These are phyloP conservation scores for Tetheella fluctuosa DNA, from an alignment of 2,888 invertebrate species.

Conservation along the genomic window DNA sequence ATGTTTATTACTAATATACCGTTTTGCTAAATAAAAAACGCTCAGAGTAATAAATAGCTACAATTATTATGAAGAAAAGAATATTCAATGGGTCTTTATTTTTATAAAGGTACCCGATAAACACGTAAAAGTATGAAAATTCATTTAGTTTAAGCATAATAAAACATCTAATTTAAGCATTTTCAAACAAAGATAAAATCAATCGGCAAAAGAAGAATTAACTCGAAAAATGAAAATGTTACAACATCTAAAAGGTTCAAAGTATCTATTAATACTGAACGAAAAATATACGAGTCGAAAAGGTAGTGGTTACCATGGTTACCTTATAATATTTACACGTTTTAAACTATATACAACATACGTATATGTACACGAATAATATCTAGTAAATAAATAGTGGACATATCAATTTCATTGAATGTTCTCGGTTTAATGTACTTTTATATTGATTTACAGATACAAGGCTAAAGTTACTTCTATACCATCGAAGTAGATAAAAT, in stretches of 20 bases:
- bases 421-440: conserved; percentile 63
- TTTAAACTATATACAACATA: conserved; percentile 73
- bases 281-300: conserved; percentile 52
- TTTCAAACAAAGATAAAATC: conserved; percentile 30
- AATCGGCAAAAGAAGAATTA: conserved; percentile 20
- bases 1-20: conserved; percentile 13
- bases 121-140: neutral
- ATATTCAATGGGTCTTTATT: conserved; percentile 1
- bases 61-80: conserved; percentile 4
- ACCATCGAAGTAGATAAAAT: conserved; percentile 45
- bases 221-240: conserved; percentile 20
- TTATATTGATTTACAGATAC: conserved; percentile 55
- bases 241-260: conserved; percentile 58
- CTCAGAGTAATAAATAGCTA: conserved; percentile 2
- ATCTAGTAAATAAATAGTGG: conserved; percentile 78
- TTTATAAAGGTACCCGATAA: conserved; percentile 2
- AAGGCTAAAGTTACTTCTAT: conserved; percentile 41
- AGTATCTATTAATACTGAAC: conserved; percentile 77
- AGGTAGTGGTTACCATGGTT: conserved; percentile 52
- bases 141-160: neutral
- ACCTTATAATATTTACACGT: conserved; percentile 71
- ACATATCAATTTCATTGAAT: conserved; percentile 81
- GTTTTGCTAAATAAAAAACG: conserved; percentile 3
- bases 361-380: conserved; percentile 73
- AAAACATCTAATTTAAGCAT: conserved; percentile 29